Percentiles rank a stretch among this genome's conserved stretches.
Evolutionary conservation across 2,888 invertebrate genomes (phyloP).

Genomic region (Hypsopygia costalis): DNA sequence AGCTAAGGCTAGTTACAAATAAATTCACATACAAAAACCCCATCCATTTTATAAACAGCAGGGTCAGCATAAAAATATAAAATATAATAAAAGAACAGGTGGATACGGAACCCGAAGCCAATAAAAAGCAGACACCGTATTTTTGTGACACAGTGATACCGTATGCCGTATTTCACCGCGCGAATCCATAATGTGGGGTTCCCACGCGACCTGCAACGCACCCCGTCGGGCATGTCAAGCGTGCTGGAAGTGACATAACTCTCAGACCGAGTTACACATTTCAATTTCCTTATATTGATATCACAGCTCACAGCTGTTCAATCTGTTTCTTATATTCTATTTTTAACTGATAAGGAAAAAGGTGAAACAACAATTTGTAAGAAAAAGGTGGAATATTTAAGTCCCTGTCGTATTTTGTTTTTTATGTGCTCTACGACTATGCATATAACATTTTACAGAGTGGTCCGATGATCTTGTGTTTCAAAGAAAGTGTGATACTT

Average conservation of each 20-base stretch:
- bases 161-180: conserved; percentile 50
- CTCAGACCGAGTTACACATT: conserved; percentile 1
- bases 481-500: too few species aligned
- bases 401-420: too few species aligned
- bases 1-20: too few species aligned
- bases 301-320: not conserved
- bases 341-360: too few species aligned
- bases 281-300: not conserved
- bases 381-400: too few species aligned
- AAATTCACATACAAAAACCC: not conserved
- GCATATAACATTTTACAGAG: too few species aligned
- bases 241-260: conserved; percentile 22
- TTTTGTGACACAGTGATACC: conserved; percentile 58
- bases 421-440: too few species aligned
- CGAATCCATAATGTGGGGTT: conserved; percentile 53
- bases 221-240: conserved; percentile 9
- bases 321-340: not conserved
- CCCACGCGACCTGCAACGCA: conserved; percentile 36
- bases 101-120: conserved; percentile 16
- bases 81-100: conserved; percentile 8
- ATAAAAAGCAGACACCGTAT: conserved; percentile 58
- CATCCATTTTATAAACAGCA: not conserved
- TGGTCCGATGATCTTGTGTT: too few species aligned
- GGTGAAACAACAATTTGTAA: too few species aligned
- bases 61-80: conserved; percentile 4